Percentiles rank a stretch among this genome's conserved stretches.
Conservation (phyloP, 2,888 invertebrate species). For the Scaptomyza cyrtandrae region DNA sequence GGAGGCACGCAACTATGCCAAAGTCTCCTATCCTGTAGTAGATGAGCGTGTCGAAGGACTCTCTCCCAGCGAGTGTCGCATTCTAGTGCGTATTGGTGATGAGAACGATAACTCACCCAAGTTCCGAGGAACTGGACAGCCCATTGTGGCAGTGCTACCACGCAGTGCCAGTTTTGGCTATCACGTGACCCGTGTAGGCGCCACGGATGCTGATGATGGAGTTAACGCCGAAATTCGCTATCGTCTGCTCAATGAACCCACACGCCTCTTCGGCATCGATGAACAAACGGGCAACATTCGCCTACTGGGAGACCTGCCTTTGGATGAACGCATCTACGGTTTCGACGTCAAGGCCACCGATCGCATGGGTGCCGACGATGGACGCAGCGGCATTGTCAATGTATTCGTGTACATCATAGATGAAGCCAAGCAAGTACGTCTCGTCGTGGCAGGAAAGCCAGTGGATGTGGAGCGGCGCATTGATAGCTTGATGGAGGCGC, state of each 20-base stretch:
- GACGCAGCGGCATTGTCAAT: slow-evolving; percentile 92
- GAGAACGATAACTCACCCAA: slow-evolving; percentile 93
- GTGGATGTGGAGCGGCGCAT: slow-evolving; percentile 90
- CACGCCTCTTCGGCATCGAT: slow-evolving; percentile 91
- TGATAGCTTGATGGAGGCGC: slow-evolving; percentile 88
- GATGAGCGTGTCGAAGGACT: slow-evolving; percentile 90
- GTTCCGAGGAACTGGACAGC: slow-evolving; percentile 90
- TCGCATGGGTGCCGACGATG: slow-evolving; percentile 91
- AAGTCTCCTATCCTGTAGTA: slow-evolving; percentile 91
- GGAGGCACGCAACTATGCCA: slow-evolving; percentile 89
- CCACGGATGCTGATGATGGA: slow-evolving; percentile 90
- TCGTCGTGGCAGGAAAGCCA: slow-evolving; percentile 91
- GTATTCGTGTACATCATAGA: slow-evolving; percentile 94
- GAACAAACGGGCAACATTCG: slow-evolving; percentile 91
- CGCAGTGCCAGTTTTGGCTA: slow-evolving; percentile 92
- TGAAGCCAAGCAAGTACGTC: slow-evolving; percentile 91
- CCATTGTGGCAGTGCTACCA: slow-evolving; percentile 93
- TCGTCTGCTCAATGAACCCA: slow-evolving; percentile 91
- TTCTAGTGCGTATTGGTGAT: slow-evolving; percentile 91
- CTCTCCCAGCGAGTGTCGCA: slow-evolving; percentile 91
- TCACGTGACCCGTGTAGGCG: slow-evolving; percentile 91
- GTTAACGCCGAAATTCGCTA: slow-evolving; percentile 92
- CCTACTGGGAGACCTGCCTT: slow-evolving; percentile 88
- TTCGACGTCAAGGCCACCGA: slow-evolving; percentile 96
- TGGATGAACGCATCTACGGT: slow-evolving; percentile 91